Percentiles rank a stretch among this genome's conserved stretches.
phyloP scores from a whole-genome alignment of 2,888 invertebrate species.

The Drosophila rellima region DNA sequence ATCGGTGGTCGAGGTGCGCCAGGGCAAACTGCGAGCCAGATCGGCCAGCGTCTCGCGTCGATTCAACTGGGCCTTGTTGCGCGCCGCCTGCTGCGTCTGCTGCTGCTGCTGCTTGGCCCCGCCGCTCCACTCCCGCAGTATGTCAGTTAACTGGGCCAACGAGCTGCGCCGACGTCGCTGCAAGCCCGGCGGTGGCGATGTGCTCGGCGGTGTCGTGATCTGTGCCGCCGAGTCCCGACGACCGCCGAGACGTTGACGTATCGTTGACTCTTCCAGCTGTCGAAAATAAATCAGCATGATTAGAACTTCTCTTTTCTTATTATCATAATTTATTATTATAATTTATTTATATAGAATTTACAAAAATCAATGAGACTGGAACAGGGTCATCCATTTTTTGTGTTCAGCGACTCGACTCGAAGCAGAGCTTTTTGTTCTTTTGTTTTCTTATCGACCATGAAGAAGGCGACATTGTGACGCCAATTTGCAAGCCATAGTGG shows the following conservation, averaged over 20 bases:
- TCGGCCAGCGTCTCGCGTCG: slow-evolving; percentile 95
- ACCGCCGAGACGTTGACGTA: slow-evolving; percentile 93
- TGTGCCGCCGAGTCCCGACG: slow-evolving; percentile 96
- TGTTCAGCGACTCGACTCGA: too few species aligned
- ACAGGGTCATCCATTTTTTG: too few species aligned
- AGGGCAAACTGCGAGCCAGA: slow-evolving; percentile 93
- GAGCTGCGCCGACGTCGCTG: slow-evolving; percentile 93
- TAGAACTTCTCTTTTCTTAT: too few species aligned
- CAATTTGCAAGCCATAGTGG: too few species aligned
- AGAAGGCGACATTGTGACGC: too few species aligned
- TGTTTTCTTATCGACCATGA: too few species aligned
- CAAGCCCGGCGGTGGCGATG: slow-evolving; percentile 88
- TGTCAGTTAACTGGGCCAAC: slow-evolving; percentile 94
- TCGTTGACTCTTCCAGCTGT: slow-evolving; percentile 91
- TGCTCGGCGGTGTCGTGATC: slow-evolving; percentile 94
- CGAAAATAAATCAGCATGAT: not conserved
- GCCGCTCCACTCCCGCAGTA: slow-evolving; percentile 94
- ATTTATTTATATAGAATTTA: too few species aligned
- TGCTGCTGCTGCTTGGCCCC: slow-evolving; percentile 86
- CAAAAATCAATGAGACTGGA: too few species aligned
- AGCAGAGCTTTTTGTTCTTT: too few species aligned
- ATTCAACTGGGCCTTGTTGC: slow-evolving; percentile 89
- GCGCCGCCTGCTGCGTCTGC: slow-evolving; percentile 80
- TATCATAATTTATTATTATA: too few species aligned
- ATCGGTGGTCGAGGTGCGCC: slow-evolving; percentile 90